phyloP scores from a whole-genome alignment of 2,113 vertebrate genomes.

The Pongo abelii region DNA sequence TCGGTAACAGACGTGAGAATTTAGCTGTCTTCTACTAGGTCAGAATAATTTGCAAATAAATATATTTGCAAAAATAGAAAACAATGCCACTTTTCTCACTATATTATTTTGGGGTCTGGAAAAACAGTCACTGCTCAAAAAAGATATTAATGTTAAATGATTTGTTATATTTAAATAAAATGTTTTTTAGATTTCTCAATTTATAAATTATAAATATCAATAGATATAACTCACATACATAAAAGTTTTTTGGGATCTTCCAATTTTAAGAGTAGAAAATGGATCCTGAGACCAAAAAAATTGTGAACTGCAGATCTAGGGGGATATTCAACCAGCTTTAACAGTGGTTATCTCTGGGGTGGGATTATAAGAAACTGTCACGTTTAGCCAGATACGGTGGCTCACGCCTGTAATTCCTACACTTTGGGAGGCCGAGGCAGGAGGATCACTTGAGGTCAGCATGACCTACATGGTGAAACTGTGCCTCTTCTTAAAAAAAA shows the following conservation, averaged over 20 bases:
- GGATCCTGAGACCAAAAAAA: neutral
- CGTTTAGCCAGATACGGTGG: too few species aligned
- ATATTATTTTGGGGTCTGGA: neutral
- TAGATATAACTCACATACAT: neutral
- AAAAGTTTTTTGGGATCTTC: neutral
- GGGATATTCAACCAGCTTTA: neutral
- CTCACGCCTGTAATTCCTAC: too few species aligned
- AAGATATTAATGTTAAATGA: neutral
- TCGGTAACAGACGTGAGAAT: neutral
- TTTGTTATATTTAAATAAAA: neutral
- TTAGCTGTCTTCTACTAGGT: neutral
- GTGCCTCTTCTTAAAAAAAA: too few species aligned
- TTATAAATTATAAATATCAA: neutral
- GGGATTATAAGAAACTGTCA: neutral
- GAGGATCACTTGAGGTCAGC: too few species aligned
- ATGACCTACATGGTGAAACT: too few species aligned
- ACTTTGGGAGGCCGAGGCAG: too few species aligned
- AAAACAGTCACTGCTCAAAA: neutral
- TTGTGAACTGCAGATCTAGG: neutral
- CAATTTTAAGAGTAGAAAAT: neutral
- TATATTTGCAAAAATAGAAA: neutral
- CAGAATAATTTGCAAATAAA: neutral
- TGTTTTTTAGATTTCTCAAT: too few species aligned
- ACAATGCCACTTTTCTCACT: neutral
- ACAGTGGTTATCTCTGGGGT: neutral